Percentiles rank a stretch among this genome's conserved stretches.
phyloP scores from a whole-genome alignment of 2,113 vertebrate species.

The Poeciliopsis prolifica region DNA sequence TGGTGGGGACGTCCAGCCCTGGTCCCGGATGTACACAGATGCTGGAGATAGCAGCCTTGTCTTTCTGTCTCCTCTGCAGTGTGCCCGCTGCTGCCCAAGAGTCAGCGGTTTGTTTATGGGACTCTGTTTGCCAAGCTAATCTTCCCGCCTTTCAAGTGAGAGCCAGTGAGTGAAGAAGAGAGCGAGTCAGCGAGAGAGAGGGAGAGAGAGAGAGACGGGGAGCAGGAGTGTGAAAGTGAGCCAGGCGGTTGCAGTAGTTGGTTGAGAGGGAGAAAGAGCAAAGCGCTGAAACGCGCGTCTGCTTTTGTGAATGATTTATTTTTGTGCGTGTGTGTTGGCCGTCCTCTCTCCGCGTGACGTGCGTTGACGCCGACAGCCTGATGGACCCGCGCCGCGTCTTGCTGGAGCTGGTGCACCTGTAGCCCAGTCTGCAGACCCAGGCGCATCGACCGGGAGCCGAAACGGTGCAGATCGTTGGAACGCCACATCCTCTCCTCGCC shows the following conservation, averaged over 20 bases:
- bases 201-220: constrained; percentile 10
- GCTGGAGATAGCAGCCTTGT: constrained; percentile 40
- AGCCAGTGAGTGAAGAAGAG: constrained; percentile 60
- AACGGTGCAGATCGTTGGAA: constrained; percentile 28
- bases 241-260: constrained; percentile 65
- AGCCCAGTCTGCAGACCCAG: constrained; percentile 17
- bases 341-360: neutral
- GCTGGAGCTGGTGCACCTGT: constrained; percentile 66
- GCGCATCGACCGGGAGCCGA: constrained; percentile 36
- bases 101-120: constrained; percentile 80
- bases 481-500: constrained; percentile 42
- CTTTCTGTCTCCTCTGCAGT: constrained; percentile 62
- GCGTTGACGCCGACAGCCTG: constrained; percentile 7
- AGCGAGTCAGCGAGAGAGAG: constrained; percentile 4
- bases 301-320: constrained; percentile 36
- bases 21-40: constrained; percentile 65
- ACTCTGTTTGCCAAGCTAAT: constrained; percentile 80
- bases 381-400: constrained; percentile 21
- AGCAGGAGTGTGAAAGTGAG: constrained; percentile 59
- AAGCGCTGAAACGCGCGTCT: constrained; percentile 42
- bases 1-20: constrained; percentile 33
- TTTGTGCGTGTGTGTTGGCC: neutral
- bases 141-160: constrained; percentile 76
- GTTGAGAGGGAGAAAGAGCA: constrained; percentile 61
- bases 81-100: constrained; percentile 58